These are phyloP conservation scores for Patella pellucida DNA, from an alignment of 2,888 invertebrate genomes.

Conservation along the genomic window DNA sequence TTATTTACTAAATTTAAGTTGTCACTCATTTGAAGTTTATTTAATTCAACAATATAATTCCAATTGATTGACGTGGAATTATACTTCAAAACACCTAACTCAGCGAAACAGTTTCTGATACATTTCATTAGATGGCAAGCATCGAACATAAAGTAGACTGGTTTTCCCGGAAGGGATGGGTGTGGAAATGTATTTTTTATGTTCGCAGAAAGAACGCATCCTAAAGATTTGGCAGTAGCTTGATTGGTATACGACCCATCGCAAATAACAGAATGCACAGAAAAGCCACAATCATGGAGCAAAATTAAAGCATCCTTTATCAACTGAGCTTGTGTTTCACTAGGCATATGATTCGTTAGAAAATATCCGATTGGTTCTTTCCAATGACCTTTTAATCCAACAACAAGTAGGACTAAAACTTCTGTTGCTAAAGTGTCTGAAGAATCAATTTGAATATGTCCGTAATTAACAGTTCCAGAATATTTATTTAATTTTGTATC, in stretches of 20 bases:
- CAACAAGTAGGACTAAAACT: slow-evolving; percentile 11
- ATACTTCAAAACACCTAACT: too few species aligned
- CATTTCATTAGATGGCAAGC: too few species aligned
- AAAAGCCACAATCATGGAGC: slow-evolving; percentile 9
- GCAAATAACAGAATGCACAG: slow-evolving; percentile 13
- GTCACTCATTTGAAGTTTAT: slow-evolving; percentile 10
- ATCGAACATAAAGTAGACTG: too few species aligned
- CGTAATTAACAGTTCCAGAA: slow-evolving; percentile 15
- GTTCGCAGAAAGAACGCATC: slow-evolving; percentile 4
- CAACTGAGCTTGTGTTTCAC: slow-evolving; percentile 9
- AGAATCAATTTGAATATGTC: slow-evolving; percentile 3
- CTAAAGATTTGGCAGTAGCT: background rate
- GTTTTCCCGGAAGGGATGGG: too few species aligned
- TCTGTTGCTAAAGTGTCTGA: slow-evolving; percentile 10
- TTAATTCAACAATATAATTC: background rate
- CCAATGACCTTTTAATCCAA: too few species aligned
- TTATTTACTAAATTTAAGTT: background rate
- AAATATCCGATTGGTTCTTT: background rate
- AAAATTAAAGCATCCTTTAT: slow-evolving; percentile 16
- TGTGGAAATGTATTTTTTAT: too few species aligned
- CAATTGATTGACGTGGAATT: background rate
- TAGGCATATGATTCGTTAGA: background rate
- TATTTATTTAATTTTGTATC: slow-evolving; percentile 9
- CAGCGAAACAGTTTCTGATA: too few species aligned
- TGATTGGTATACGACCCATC: slow-evolving; percentile 19